These are phyloP conservation scores for Paraescarpia echinospica DNA, from an alignment of 1,140 invertebrate genomes.

Conservation along the genomic window DNA sequence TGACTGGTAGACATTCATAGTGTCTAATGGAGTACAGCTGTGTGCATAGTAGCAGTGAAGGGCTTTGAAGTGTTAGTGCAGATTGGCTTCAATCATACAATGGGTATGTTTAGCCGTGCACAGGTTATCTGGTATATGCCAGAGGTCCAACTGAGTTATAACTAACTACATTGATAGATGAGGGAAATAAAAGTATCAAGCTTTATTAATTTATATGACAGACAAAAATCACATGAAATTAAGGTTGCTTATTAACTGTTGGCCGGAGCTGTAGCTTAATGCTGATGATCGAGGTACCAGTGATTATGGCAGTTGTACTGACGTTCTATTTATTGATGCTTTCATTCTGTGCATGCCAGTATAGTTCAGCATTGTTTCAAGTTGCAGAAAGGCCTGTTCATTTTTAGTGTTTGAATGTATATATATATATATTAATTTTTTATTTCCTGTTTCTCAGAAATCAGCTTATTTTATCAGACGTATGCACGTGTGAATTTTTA, in stretches of 20 bases:
- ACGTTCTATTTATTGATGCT: neutral
- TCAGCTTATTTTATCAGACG: no score
- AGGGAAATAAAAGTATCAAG: neutral
- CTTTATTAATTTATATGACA: neutral
- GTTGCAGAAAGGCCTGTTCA: no score
- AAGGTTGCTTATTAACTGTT: neutral
- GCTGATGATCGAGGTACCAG: neutral
- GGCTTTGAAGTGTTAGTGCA: neutral
- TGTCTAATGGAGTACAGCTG: neutral
- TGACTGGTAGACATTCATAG: neutral
- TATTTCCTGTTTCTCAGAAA: no score
- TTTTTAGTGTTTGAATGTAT: no score
- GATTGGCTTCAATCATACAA: neutral
- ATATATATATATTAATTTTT: no score
- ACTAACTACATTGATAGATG: neutral
- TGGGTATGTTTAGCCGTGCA: neutral
- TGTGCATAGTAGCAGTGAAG: neutral
- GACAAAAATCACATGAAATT: neutral
- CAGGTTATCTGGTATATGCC: no score
- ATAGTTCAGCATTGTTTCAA: no score
- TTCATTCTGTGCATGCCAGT: neutral
- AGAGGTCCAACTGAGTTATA: no score
- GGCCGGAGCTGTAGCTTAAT: neutral
- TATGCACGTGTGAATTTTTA: no score
- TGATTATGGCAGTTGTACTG: neutral